Conservation (phyloP, 1,140 invertebrate species). For the Camponotus floridanus region DNA sequence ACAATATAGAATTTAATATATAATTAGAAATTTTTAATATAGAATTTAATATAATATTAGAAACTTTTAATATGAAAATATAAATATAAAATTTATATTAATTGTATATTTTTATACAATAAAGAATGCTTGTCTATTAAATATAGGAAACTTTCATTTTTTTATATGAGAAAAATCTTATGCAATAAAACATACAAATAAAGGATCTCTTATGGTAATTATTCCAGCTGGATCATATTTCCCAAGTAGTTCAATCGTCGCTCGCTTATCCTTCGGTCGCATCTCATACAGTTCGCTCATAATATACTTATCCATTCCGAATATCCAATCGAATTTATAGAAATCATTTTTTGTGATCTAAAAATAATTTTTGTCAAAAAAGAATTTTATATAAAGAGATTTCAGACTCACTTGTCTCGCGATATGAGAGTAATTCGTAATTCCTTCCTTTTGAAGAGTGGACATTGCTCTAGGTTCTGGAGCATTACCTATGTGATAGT, state of each 20-base stretch:
- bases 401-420: constrained; percentile 90
- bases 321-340: constrained; percentile 93
- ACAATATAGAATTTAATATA: too few relatives aligned
- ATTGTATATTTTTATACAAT: background rate
- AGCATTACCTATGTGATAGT: constrained; percentile 93
- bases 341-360: constrained; percentile 91
- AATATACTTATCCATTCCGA: constrained; percentile 96
- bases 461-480: constrained; percentile 92
- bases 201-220: constrained; percentile 94
- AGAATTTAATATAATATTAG: too few relatives aligned
- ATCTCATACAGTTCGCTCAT: constrained; percentile 89
- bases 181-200: constrained; percentile 89
- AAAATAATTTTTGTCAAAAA: constrained; percentile 73
- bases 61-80: too few relatives aligned
- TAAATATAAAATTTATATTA: too few relatives aligned
- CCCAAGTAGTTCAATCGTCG: constrained; percentile 92
- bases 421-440: constrained; percentile 90
- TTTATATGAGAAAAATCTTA: background rate
- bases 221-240: constrained; percentile 93
- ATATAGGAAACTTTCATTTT: background rate
- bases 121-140: constrained; percentile 3
- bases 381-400: background rate
- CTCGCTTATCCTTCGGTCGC: constrained; percentile 88
- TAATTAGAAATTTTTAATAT: too few relatives aligned
- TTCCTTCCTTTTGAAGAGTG: constrained; percentile 90